These are phyloP conservation scores for Bombus fervidus DNA, from an alignment of 1,140 invertebrate genomes.

Conservation along the genomic window DNA sequence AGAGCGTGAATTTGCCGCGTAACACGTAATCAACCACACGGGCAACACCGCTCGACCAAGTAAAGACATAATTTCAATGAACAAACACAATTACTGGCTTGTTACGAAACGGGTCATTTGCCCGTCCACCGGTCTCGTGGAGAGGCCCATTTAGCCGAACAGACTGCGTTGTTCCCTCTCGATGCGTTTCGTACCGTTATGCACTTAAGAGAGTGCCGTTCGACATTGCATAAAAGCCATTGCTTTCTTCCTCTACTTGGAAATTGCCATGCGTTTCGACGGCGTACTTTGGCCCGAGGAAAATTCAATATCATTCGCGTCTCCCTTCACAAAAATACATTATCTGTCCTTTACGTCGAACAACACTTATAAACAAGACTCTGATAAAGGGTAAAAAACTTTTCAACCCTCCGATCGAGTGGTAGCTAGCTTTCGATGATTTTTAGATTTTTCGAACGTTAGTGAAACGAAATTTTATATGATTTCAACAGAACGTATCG, in stretches of 20 bases:
- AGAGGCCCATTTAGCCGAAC: conserved; percentile 37
- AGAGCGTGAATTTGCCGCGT: background rate
- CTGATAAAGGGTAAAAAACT: background rate
- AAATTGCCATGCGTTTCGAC: background rate
- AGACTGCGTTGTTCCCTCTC: conserved; percentile 14
- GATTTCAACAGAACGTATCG: background rate
- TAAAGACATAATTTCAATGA: conserved; percentile 74
- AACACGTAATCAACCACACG: background rate
- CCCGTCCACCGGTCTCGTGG: conserved; percentile 36
- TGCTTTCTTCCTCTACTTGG: conserved; percentile 28
- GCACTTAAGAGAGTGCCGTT: background rate
- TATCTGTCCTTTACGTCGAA: conserved; percentile 8
- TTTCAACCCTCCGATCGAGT: background rate
- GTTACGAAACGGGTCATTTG: conserved; percentile 64
- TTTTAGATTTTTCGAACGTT: background rate
- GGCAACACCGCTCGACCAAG: conserved; percentile 12
- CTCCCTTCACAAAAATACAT: conserved; percentile 2
- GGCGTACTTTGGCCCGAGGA: conserved; percentile 1
- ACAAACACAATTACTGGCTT: conserved; percentile 73
- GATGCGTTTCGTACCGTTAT: conserved; percentile 35
- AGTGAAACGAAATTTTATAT: background rate
- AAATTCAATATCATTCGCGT: conserved; percentile 53
- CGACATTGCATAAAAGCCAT: conserved; percentile 19
- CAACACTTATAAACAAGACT: conserved; percentile 19
- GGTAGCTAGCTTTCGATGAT: too few relatives aligned